phyloP scores from a whole-genome alignment of 1,140 invertebrate genomes.

The Papilio helenus region DNA sequence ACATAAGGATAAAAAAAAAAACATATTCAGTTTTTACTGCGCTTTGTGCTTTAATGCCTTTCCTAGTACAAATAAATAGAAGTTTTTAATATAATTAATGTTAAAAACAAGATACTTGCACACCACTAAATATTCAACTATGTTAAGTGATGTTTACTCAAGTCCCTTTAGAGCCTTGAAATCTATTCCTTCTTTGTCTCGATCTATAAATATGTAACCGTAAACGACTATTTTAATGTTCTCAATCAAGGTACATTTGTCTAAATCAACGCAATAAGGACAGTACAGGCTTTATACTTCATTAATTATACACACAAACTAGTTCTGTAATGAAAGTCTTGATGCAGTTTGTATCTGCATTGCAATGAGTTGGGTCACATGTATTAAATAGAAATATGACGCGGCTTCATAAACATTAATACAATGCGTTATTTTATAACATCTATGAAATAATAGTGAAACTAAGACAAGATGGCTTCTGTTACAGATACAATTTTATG shows the following conservation, averaged over 20 bases:
- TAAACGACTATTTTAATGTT: conserved; percentile 37
- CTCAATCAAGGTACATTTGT: conserved; percentile 37
- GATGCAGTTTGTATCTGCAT: conserved; percentile 34
- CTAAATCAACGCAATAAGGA: conserved; percentile 39
- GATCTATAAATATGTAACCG: conserved; percentile 30
- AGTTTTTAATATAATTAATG: neutral
- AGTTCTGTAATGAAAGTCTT: conserved; percentile 40
- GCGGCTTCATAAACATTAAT: neutral
- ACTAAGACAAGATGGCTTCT: too few species aligned
- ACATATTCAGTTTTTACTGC: neutral
- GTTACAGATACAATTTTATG: neutral
- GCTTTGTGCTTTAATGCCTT: neutral
- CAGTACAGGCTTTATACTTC: conserved; percentile 19
- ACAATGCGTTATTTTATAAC: conserved; percentile 10
- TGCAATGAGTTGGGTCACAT: conserved; percentile 31
- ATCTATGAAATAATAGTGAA: neutral
- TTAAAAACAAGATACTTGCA: neutral
- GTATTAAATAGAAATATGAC: conserved; percentile 11
- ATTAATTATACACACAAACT: conserved; percentile 40
- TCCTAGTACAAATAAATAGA: neutral
- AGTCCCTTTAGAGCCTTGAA: conserved; percentile 43
- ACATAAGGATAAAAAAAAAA: too few species aligned
- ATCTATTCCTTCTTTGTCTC: conserved; percentile 39
- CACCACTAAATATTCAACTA: conserved; percentile 65
- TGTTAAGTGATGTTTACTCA: conserved; percentile 53